Percentiles rank a stretch among this genome's conserved stretches.
Evolutionary conservation across 2,888 invertebrate species (phyloP).

Genomic region (Hofmannophila pseudospretella): DNA sequence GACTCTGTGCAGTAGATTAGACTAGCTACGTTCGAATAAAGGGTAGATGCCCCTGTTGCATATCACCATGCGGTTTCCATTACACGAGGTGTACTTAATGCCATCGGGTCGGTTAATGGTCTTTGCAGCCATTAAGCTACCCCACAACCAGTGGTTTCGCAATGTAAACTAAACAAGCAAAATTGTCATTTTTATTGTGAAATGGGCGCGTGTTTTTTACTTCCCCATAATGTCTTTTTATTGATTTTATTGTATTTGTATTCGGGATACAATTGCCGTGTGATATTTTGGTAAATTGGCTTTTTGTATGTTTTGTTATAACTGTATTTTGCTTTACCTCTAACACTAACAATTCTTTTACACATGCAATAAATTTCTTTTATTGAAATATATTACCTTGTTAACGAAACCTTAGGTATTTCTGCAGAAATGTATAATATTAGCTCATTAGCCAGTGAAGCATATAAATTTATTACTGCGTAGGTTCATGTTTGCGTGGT

Average conservation of each 20-base stretch:
- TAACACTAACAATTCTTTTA: too few relatives aligned
- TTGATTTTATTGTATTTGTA: conserved; percentile 58
- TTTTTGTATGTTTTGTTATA: conserved; percentile 13
- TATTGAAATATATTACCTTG: background rate
- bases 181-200: conserved; percentile 58
- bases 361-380: background rate
- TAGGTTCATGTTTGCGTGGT: background rate
- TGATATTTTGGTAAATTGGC: conserved; percentile 20
- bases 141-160: conserved; percentile 55
- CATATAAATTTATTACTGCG: conserved; percentile 1
- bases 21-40: conserved; percentile 26
- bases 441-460: background rate
- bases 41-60: conserved; percentile 47
- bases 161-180: conserved; percentile 60
- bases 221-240: conserved; percentile 53
- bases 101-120: conserved; percentile 59
- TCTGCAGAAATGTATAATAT: background rate
- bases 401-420: background rate
- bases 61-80: conserved; percentile 60
- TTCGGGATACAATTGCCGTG: conserved; percentile 31
- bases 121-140: conserved; percentile 58
- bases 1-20: conserved; percentile 1
- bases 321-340: conserved; percentile 6
- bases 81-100: conserved; percentile 60
- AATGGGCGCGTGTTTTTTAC: conserved; percentile 55